These are phyloP conservation scores for Tetrapedia diversipes DNA, from an alignment of 2,888 invertebrate genomes.

Conservation along the genomic window DNA sequence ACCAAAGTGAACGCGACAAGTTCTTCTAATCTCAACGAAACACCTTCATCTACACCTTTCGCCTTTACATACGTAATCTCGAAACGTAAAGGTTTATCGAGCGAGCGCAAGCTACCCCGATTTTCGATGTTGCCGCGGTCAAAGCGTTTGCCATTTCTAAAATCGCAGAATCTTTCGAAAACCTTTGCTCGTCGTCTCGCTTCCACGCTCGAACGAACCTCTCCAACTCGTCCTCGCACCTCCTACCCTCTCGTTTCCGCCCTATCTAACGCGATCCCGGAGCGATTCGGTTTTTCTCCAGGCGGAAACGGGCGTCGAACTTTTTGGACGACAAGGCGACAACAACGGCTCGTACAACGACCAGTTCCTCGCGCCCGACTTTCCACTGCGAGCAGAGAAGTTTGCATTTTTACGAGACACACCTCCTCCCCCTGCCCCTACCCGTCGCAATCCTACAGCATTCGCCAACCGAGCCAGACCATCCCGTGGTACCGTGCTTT, in stretches of 20 bases:
- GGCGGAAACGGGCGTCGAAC: conserved; percentile 51
- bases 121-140: no score
- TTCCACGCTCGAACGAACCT: conserved; percentile 13
- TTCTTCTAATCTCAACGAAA: no score
- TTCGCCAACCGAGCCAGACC: no score
- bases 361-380: conserved; percentile 51
- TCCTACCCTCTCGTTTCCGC: not conserved
- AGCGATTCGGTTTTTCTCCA: conserved; percentile 9
- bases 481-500: conserved; percentile 1
- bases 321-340: conserved; percentile 60
- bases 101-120: no score
- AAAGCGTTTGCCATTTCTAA: not conserved
- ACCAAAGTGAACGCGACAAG: no score
- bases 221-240: conserved; percentile 22
- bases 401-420: conserved; percentile 78
- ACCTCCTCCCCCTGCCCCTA: not conserved
- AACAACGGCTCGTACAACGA: conserved; percentile 57
- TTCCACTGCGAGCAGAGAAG: conserved; percentile 68
- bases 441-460: no score
- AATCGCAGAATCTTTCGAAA: not conserved
- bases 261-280: conserved; percentile 14
- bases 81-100: no score
- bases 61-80: no score
- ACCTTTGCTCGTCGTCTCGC: not conserved
- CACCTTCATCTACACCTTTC: no score